Evolutionary conservation across 2,797 vertebrate genomes (phyloP).

Genomic region (Sebastes melanostomus): DNA sequence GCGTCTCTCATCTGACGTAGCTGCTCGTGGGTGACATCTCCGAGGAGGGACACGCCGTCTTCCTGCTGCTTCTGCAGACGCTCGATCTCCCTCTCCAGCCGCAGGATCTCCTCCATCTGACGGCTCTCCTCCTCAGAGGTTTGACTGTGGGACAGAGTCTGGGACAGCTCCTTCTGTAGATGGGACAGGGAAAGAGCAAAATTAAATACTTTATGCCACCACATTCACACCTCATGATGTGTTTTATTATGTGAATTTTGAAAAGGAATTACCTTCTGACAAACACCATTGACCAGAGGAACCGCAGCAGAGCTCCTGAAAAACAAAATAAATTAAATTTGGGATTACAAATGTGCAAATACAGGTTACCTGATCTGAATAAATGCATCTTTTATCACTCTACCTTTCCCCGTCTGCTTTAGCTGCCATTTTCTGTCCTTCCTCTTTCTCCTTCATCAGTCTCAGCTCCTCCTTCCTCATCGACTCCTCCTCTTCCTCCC

Average conservation of each 20-base stretch:
- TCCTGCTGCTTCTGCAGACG: constrained; percentile 89
- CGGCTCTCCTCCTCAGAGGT: constrained; percentile 88
- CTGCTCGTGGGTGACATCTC: constrained; percentile 80
- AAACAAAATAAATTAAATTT: background rate
- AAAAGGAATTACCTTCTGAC: constrained; percentile 70
- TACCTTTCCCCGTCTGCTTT: constrained; percentile 69
- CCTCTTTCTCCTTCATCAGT: constrained; percentile 55
- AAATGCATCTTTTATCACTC: background rate
- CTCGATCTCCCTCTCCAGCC: constrained; percentile 92
- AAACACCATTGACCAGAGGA: constrained; percentile 60
- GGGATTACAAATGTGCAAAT: background rate
- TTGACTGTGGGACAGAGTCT: constrained; percentile 64
- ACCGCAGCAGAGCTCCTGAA: constrained; percentile 55
- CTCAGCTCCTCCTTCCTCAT: constrained; percentile 38
- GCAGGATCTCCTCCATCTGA: constrained; percentile 94
- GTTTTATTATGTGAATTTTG: background rate
- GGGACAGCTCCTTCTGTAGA: constrained; percentile 76
- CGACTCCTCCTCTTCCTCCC: constrained; percentile 29
- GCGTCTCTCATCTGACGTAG: constrained; percentile 86
- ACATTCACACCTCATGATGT: background rate
- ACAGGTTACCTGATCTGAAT: background rate
- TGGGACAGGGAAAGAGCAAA: background rate
- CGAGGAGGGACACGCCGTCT: constrained; percentile 86
- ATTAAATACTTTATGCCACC: background rate
- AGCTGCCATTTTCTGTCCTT: constrained; percentile 50